Percentiles rank a stretch among this genome's conserved stretches.
phyloP scores from a whole-genome alignment of 2,888 invertebrate species.

The Phyto melanocephala region DNA sequence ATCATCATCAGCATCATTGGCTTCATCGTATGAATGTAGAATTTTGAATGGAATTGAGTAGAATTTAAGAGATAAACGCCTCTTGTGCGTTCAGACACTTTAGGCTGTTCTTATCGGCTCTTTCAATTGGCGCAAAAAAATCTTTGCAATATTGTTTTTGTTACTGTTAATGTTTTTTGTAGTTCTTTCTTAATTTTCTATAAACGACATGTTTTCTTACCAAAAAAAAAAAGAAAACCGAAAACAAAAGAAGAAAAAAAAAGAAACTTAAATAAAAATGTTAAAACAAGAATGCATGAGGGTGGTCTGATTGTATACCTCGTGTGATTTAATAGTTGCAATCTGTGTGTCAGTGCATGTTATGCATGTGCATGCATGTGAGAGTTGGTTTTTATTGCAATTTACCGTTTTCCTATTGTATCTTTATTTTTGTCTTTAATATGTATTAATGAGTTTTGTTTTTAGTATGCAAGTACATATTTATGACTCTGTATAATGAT shows the following conservation, averaged over 20 bases:
- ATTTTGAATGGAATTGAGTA: neutral
- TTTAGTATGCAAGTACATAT: too few relatives aligned
- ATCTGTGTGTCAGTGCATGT: neutral
- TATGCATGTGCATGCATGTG: neutral
- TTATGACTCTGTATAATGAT: neutral
- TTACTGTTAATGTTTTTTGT: neutral
- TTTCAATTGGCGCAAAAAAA: slow-evolving; percentile 59
- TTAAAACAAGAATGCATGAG: slow-evolving; percentile 57
- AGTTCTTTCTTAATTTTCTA: slow-evolving; percentile 31
- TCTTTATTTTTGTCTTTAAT: slow-evolving; percentile 47
- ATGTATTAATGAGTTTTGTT: slow-evolving; percentile 60
- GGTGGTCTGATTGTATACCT: slow-evolving; percentile 49
- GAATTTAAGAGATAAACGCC: slow-evolving; percentile 58
- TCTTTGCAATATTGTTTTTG: slow-evolving; percentile 49
- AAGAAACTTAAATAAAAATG: too few relatives aligned
- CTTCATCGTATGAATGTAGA: neutral
- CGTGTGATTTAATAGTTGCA: slow-evolving; percentile 31
- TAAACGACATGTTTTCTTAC: slow-evolving; percentile 56
- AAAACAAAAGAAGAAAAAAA: slow-evolving; percentile 11
- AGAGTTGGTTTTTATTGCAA: slow-evolving; percentile 54
- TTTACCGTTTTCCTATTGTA: slow-evolving; percentile 56
- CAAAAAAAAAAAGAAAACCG: slow-evolving; percentile 1
- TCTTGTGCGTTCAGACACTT: slow-evolving; percentile 56
- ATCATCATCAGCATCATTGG: slow-evolving; percentile 10
- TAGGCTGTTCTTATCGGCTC: slow-evolving; percentile 46